Conservation (phyloP, 2,797 vertebrate species). For the Diceros bicornis region DNA sequence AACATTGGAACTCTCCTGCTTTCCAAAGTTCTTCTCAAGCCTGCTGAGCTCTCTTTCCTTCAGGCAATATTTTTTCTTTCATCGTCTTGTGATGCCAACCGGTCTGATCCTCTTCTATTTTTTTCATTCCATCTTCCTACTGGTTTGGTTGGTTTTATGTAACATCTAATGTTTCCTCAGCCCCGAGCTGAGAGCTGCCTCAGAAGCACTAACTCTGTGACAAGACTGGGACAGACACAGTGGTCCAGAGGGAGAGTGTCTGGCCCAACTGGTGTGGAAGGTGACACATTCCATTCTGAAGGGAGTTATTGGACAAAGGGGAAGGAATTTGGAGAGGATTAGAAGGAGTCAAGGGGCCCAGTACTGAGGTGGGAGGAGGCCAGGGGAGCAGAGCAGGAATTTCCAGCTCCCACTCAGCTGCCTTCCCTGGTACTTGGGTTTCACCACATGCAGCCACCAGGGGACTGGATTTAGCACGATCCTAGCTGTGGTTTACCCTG, state of each 20-base stretch:
- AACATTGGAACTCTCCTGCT: too few relatives aligned
- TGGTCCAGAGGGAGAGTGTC: too few relatives aligned
- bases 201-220: neutral
- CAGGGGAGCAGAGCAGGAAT: neutral
- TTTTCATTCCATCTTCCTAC: neutral
- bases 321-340: neutral
- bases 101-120: neutral
- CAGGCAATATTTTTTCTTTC: too few relatives aligned
- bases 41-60: too few relatives aligned
- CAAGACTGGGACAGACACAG: neutral
- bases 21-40: too few relatives aligned
- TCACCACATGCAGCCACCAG: neutral
- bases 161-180: neutral
- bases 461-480: neutral
- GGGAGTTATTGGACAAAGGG: neutral
- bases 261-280: neutral
- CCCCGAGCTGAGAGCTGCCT: neutral
- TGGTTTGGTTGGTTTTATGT: neutral
- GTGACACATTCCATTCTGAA: neutral
- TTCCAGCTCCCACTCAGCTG: neutral
- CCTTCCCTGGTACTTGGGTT: neutral
- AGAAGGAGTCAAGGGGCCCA: neutral
- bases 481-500: neutral
- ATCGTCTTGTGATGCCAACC: too few relatives aligned
- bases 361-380: neutral